Evolutionary conservation across 2,113 vertebrate species (phyloP).

Genomic region (Talpa occidentalis): DNA sequence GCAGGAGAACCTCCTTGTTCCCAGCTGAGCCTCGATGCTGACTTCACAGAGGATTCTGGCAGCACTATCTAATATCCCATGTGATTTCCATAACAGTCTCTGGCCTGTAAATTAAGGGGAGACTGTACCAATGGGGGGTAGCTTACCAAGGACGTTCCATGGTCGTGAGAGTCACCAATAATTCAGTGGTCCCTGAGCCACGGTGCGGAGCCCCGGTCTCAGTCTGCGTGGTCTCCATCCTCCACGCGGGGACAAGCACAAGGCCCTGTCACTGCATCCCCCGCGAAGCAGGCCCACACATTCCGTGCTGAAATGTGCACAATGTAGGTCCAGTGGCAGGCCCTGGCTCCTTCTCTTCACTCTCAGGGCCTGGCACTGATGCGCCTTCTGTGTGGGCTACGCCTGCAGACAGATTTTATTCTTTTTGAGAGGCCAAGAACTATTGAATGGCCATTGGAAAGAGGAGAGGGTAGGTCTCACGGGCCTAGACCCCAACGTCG

Average conservation of each 20-base stretch:
- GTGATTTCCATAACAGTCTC: not conserved
- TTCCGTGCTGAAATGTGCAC: not conserved
- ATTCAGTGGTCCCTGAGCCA: not conserved
- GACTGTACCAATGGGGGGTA: not conserved
- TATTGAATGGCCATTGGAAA: not conserved
- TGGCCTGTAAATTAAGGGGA: constrained; percentile 2
- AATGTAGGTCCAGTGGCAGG: no score
- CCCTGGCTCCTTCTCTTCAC: no score
- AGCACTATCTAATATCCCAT: not conserved
- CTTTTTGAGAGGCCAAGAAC: not conserved
- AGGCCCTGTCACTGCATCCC: no score
- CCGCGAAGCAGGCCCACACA: no score
- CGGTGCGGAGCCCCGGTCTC: not conserved
- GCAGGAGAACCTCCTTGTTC: not conserved
- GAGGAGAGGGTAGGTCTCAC: not conserved
- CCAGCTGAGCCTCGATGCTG: not conserved
- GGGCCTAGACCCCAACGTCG: not conserved
- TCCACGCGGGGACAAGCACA: not conserved
- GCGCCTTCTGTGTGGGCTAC: not conserved
- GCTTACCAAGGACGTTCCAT: not conserved
- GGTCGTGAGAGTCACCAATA: not conserved
- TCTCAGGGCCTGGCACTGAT: not conserved
- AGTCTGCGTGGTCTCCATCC: not conserved
- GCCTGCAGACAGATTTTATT: not conserved
- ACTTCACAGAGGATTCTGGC: no score